Base-by-base conservation (phyloP, 2,797 vertebrate species). In the Takifugu rubripes region DNA sequence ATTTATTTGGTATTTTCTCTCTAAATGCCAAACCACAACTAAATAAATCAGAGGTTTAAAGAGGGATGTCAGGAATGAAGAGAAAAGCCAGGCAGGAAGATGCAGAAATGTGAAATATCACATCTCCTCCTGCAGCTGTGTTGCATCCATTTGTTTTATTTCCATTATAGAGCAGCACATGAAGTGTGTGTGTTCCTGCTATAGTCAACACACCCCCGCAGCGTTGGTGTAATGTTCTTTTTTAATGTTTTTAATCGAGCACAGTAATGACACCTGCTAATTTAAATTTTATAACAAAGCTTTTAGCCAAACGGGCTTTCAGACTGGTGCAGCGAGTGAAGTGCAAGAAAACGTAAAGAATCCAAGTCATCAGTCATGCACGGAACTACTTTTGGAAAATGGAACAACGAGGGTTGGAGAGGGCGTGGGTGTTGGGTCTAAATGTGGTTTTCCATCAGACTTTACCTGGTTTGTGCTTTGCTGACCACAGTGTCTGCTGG, bases 401-500 rank as follows among this genome's bases (percentile, higher is more conserved):
- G 57, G 60, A 21, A 31, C 16, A 47, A 67, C 59, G 55, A 47
- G n/a, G 45, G 16, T 3, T 55, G 12, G 55, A 56, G 15, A 43
- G 10, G 54, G 8, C 36, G 11, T 3, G 24, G 45, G 14, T 46
- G 44, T 2, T 12, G 42, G 16, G 25, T 54, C 26, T 63, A 58
- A 51, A 12, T 10, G 36, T 29, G 27, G 27, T 29, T 4, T 29
- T 66, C 58, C 51, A 52, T 51, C 63, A 47, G 49, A 47, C 51
- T 66, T 77, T 94, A 99, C 97, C 96, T 98, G 97, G 64, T 94
- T 94, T 52, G 96, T 98, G 90, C 94, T 99, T 86, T 98, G 96
- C 88, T 98, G 97, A 75, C 96, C 96, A 75, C 94, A 98, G 92
- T 99, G 96, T 78, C 96, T 91, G 87, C 96, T 99, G 86, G 97